Base-by-base conservation (phyloP, 2,113 vertebrate genomes). In the Gracilinanus agilis region DNA sequence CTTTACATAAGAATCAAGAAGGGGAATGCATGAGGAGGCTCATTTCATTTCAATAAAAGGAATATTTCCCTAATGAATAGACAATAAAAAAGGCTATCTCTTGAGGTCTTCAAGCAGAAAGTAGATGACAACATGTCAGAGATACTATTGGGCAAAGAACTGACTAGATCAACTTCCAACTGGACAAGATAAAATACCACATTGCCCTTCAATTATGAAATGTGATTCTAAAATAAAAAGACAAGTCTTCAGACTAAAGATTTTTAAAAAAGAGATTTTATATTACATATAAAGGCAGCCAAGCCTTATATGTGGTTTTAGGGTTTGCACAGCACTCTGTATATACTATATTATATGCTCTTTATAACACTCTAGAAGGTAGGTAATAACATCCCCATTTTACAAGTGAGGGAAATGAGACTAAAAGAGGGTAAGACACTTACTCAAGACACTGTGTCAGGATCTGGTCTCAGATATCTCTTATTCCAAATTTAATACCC, bases 341-440 rank as follows among this genome's bases (percentile, higher is more conserved):
- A 40, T 27, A n/a, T 10, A 61, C 89, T 91, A 44, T 88, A 83
- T 55, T 90, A 94, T 29, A 92, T 54, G 92, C 94, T 94, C 54
- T 67, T 55, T 23, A 16, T 88, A 94, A 91, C 0, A 91, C 2
- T 44, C 75, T 91, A 91, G 21, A 24, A 93, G 34, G 21, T 54
- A 93, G 90, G 13, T 40, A 9, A 4, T 53, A 55, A 88, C 88
- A 92, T 95, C 90, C 44, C 91, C 29, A 94, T 89, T 88, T 90
- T 75, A 44, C 24, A 93, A 11, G 24, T 55, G n/a, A 89, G 11
- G 90, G 90, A 53, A n/a, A 9, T 2, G n/a, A 90, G 13, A 8
- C 29, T 89, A 23, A 44, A 56, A 55, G 92, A 54, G 34, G 53
- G n/a, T 92, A 61, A 54, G 40, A 75, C 44, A 93, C 40, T 90